Percentiles rank a stretch among this genome's conserved stretches.
Evolutionary conservation across 2,113 vertebrate species (phyloP).

Genomic region (Etia nguti): DNA sequence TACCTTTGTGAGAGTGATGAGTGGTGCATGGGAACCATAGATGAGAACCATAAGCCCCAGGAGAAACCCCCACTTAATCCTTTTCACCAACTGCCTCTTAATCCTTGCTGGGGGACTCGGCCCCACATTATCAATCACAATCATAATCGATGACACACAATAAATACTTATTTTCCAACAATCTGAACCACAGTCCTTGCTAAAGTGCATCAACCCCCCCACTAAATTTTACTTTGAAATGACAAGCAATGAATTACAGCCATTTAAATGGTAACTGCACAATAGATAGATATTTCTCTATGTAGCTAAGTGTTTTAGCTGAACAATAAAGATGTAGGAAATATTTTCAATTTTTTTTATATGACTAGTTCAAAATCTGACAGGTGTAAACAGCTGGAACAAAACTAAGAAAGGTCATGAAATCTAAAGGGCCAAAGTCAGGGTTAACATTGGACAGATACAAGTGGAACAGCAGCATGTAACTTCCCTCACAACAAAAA

Average conservation of each 20-base stretch:
- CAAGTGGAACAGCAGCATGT: neutral
- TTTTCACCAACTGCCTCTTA: slow-evolving; percentile 24
- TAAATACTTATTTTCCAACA: neutral
- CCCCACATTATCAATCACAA: slow-evolving; percentile 52
- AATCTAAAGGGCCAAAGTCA: neutral
- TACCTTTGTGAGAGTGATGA: slow-evolving; percentile 82
- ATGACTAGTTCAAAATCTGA: neutral
- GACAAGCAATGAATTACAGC: neutral
- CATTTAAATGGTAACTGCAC: neutral
- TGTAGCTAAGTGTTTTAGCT: neutral
- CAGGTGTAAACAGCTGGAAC: neutral
- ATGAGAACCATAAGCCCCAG: slow-evolving; percentile 79
- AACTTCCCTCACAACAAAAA: neutral
- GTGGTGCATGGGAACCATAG: slow-evolving; percentile 88
- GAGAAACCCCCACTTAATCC: slow-evolving; percentile 76
- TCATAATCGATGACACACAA: slow-evolving; percentile 56
- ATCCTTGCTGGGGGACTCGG: slow-evolving; percentile 2
- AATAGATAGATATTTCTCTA: neutral
- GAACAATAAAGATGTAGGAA: neutral
- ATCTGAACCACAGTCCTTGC: neutral
- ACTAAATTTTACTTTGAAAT: neutral
- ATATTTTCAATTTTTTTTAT: neutral
- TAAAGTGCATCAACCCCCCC: neutral
- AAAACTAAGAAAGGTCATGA: neutral
- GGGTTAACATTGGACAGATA: neutral